Evolutionary conservation across 2,113 vertebrate species (phyloP).

Genomic region (Elachura formosa): DNA sequence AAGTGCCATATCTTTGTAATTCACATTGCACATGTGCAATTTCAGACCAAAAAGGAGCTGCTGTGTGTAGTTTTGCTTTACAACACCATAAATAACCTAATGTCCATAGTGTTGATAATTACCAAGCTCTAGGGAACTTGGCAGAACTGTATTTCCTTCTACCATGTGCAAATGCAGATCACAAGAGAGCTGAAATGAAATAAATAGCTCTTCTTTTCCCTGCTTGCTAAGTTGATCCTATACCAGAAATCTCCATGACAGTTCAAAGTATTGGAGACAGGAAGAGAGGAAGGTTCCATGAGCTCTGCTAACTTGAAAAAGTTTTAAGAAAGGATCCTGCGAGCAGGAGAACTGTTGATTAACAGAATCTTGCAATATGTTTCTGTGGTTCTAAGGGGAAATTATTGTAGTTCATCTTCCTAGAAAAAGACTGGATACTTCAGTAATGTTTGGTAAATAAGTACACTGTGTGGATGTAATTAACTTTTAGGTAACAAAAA

Average conservation of each 20-base stretch:
- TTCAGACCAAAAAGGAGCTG: neutral
- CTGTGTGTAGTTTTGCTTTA: neutral
- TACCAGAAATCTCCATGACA: neutral
- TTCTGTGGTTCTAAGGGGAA: neutral
- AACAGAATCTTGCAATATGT: neutral
- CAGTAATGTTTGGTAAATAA: neutral
- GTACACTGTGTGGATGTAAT: neutral
- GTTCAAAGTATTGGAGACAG: neutral
- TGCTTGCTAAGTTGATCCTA: neutral
- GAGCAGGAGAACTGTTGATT: neutral
- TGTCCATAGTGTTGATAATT: neutral
- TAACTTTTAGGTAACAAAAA: neutral
- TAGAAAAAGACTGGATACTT: neutral
- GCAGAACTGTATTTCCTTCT: neutral
- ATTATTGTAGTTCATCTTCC: neutral
- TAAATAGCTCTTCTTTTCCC: constrained; percentile 3
- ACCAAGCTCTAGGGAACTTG: neutral
- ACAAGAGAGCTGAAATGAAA: neutral
- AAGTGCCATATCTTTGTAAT: neutral
- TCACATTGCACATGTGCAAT: neutral
- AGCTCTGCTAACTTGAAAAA: neutral
- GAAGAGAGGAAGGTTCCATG: neutral
- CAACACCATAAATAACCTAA: neutral
- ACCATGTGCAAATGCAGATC: neutral
- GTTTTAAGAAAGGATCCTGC: neutral